These are phyloP conservation scores for Halocaridina rubra DNA, from an alignment of 2,888 invertebrate genomes.

Conservation along the genomic window DNA sequence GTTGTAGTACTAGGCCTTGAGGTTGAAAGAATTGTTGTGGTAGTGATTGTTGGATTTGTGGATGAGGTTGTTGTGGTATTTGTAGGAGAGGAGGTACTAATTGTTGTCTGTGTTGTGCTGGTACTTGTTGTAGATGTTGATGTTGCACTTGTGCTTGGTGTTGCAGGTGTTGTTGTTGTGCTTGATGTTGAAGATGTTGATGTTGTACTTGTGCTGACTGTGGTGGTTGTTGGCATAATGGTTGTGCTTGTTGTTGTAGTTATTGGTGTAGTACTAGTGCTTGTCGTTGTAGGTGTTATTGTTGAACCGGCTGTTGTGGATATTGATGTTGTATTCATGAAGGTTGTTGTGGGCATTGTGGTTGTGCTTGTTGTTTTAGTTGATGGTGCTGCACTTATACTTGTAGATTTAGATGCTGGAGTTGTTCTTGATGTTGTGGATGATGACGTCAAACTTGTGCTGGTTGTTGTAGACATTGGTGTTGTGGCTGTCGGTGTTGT, in stretches of 20 bases:
- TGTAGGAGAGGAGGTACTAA: not conserved
- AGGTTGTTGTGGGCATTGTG: not conserved
- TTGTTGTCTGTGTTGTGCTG: not conserved
- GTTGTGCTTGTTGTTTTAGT: not conserved
- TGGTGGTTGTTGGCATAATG: not conserved
- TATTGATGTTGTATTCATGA: not conserved
- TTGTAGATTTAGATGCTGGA: not conserved
- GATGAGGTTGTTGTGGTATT: too few species aligned
- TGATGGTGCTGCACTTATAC: not conserved
- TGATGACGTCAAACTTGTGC: too few species aligned
- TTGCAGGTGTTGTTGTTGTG: not conserved
- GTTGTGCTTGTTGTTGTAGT: not conserved
- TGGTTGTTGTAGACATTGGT: too few species aligned
- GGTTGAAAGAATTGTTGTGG: not conserved
- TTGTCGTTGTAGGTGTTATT: not conserved
- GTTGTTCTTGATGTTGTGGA: too few species aligned
- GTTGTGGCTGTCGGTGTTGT: not conserved
- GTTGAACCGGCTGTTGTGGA: not conserved
- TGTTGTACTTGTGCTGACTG: not conserved
- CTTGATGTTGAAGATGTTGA: not conserved
- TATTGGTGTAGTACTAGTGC: not conserved
- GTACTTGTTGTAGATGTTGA: not conserved
- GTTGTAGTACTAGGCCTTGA: not conserved
- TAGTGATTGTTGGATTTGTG: not conserved
- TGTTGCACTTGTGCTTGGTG: not conserved